phyloP scores from a whole-genome alignment of 1,140 invertebrate genomes.

The Macrobrachium rosenbergii region DNA sequence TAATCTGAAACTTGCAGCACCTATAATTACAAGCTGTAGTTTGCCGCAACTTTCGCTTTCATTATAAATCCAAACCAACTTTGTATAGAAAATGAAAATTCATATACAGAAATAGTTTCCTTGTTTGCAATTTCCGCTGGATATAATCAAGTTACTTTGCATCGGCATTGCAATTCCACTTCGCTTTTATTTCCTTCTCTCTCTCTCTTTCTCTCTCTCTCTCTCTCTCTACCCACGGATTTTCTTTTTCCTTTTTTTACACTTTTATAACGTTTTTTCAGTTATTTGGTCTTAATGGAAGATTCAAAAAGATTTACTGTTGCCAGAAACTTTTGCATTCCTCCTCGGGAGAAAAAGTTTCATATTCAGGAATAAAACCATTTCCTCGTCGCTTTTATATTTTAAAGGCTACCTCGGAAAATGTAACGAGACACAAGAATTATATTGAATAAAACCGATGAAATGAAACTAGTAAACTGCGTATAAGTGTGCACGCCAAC shows the following conservation, averaged over 20 bases:
- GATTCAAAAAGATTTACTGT: not conserved
- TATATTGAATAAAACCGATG: too few relatives aligned
- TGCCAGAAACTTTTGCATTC: not conserved
- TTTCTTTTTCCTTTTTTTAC: too few relatives aligned
- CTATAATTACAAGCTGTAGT: slow-evolving; percentile 52
- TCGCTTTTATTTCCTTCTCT: too few relatives aligned
- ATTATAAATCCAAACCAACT: slow-evolving; percentile 53
- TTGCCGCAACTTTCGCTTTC: slow-evolving; percentile 53
- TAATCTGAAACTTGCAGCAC: slow-evolving; percentile 50
- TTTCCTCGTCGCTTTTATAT: not conserved
- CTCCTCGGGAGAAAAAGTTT: not conserved
- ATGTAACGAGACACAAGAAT: too few relatives aligned
- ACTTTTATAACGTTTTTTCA: not conserved
- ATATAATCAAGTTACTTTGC: slow-evolving; percentile 40
- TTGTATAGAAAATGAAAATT: slow-evolving; percentile 52
- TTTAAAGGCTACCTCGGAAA: not conserved
- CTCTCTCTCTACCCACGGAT: too few relatives aligned
- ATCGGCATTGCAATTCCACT: too few relatives aligned
- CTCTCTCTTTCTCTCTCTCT: too few relatives aligned
- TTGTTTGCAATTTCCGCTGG: slow-evolving; percentile 27
- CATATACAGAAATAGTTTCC: slow-evolving; percentile 49
- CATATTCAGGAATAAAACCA: not conserved
- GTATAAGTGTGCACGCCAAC: too few relatives aligned
- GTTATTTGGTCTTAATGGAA: slow-evolving; percentile 6
- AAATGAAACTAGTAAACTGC: too few relatives aligned